Percentiles rank a stretch among this genome's conserved stretches.
Evolutionary conservation across 2,113 vertebrate species (phyloP).

Genomic region (Vombatus ursinus): DNA sequence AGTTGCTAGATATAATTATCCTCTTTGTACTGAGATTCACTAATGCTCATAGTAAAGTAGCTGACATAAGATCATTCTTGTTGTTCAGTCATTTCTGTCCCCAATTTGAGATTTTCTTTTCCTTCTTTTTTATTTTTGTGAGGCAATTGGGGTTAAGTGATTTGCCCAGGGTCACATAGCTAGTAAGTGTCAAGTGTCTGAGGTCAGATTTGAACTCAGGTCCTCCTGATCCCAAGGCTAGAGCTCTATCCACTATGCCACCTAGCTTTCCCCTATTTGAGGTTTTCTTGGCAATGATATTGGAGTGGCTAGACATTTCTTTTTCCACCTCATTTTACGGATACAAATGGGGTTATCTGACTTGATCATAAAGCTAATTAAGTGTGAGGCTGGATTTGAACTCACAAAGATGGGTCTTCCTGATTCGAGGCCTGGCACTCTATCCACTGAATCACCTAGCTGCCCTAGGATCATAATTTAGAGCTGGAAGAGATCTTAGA

Average conservation of each 20-base stretch:
- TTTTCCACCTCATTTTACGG: not conserved
- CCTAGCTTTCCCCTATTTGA: too few relatives aligned
- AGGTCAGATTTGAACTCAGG: too few relatives aligned
- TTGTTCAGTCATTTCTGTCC: not conserved
- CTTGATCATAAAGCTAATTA: not conserved
- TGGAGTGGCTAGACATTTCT: not conserved
- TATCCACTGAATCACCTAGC: not conserved
- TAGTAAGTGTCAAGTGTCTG: too few relatives aligned
- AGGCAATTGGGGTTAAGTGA: too few relatives aligned
- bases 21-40: not conserved
- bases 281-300: not conserved
- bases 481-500: not conserved
- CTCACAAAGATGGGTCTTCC: not conserved
- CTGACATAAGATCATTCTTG: not conserved
- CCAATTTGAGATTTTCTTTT: too few relatives aligned
- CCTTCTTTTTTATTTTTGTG: too few relatives aligned
- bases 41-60: not conserved
- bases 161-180: too few relatives aligned
- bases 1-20: not conserved
- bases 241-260: too few relatives aligned
- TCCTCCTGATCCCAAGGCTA: too few relatives aligned
- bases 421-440: not conserved
- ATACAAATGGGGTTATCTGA: not conserved
- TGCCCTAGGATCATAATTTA: not conserved
- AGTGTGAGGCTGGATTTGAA: not conserved